A percentile compares a stretch with the other conserved stretches of the same genome.
These are phyloP conservation scores for Thaumetopoea pityocampa DNA, from an alignment of 1,140 invertebrate genomes.

Conservation along the genomic window DNA sequence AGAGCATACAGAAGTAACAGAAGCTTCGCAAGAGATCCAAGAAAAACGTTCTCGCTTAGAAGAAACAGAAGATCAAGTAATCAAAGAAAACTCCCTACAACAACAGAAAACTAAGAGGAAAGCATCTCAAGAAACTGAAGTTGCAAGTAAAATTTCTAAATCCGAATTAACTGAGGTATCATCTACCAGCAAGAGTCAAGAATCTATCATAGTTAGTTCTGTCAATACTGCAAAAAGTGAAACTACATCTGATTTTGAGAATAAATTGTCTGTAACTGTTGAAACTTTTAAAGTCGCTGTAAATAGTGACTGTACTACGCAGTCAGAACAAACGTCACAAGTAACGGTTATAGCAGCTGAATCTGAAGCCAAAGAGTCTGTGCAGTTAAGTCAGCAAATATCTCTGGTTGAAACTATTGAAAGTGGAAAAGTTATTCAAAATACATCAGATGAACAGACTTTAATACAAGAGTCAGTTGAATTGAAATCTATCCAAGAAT, in stretches of 20 bases:
- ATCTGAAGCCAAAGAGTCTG: constrained; percentile 18
- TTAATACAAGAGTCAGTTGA: constrained; percentile 9
- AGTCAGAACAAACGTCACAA: constrained; percentile 30
- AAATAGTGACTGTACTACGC: constrained; percentile 28
- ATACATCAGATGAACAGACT: constrained; percentile 3
- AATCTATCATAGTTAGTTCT: constrained; percentile 20
- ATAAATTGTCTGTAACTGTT: constrained; percentile 45
- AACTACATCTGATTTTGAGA: constrained; percentile 48
- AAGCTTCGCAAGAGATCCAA: constrained; percentile 35
- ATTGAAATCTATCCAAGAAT: too few relatives aligned
- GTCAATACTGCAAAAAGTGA: constrained; percentile 30
- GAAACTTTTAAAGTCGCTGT: constrained; percentile 30
- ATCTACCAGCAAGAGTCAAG: constrained; percentile 40
- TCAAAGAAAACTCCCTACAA: constrained; percentile 36
- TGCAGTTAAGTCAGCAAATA: constrained; percentile 8
- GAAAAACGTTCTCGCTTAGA: constrained; percentile 52
- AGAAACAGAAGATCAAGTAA: constrained; percentile 34
- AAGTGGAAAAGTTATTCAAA: constrained; percentile 6
- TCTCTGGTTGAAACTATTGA: not conserved
- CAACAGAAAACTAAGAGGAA: constrained; percentile 53
- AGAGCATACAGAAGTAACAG: constrained; percentile 37
- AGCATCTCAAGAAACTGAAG: constrained; percentile 46
- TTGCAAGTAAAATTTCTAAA: constrained; percentile 50
- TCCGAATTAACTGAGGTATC: constrained; percentile 44
- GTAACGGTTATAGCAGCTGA: constrained; percentile 30